Conservation (phyloP, 2,113 vertebrate species). For the Nyctereutes procyonoides region DNA sequence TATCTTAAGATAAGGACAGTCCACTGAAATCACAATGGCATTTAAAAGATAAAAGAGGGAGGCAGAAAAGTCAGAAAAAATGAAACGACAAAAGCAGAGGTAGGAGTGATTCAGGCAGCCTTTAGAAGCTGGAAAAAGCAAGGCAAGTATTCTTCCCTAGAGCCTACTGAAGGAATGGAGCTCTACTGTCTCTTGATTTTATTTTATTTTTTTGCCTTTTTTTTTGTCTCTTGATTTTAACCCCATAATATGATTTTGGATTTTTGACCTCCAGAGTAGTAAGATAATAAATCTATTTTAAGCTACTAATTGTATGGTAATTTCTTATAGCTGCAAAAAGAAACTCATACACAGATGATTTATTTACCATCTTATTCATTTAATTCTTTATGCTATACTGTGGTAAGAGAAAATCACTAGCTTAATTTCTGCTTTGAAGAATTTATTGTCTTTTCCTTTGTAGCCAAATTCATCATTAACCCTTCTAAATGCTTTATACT, state of each 20-base stretch:
- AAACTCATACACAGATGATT: neutral
- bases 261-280: neutral
- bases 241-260: neutral
- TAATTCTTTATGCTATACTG: neutral
- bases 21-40: neutral
- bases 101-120: neutral
- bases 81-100: neutral
- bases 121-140: neutral
- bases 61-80: neutral
- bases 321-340: neutral
- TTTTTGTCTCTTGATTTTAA: neutral
- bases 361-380: neutral
- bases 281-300: neutral
- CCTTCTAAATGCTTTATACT: neutral
- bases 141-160: neutral
- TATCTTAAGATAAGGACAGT: neutral
- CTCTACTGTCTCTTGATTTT: neutral
- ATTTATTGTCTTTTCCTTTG: neutral
- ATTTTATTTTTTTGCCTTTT: too few species aligned
- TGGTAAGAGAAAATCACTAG: slow-evolving; percentile 1
- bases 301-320: neutral
- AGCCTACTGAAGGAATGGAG: neutral
- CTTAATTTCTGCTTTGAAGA: neutral
- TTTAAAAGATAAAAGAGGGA: neutral
- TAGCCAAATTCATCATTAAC: neutral